Conservation (phyloP, 2,113 vertebrate genomes). For the Dunckerocampus dactyliophorus region DNA sequence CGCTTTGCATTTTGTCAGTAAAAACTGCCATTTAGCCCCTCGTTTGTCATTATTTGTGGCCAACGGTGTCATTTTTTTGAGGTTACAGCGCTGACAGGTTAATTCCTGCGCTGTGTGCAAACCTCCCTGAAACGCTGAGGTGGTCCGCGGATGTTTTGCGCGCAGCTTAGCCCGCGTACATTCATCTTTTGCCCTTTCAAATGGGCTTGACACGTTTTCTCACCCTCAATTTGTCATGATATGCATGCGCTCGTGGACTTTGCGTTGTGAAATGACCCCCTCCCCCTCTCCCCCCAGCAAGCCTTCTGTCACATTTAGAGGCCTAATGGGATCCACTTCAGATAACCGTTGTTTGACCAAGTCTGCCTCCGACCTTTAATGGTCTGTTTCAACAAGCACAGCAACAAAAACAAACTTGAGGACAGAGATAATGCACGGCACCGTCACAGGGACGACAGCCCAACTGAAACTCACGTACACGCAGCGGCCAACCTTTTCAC, state of each 20-base stretch:
- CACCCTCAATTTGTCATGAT: constrained; percentile 59
- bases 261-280: constrained; percentile 10
- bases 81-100: constrained; percentile 20
- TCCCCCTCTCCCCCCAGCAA: neutral
- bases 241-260: constrained; percentile 39
- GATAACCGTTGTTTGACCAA: constrained; percentile 67
- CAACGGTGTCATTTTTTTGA: constrained; percentile 39
- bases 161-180: constrained; percentile 36
- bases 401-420: constrained; percentile 41
- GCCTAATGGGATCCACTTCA: constrained; percentile 64
- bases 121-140: constrained; percentile 30
- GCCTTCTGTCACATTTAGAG: constrained; percentile 42
- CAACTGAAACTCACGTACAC: constrained; percentile 7
- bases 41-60: constrained; percentile 35
- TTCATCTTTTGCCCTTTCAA: constrained; percentile 61
- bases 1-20: constrained; percentile 40
- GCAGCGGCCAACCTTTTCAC: neutral
- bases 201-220: constrained; percentile 49
- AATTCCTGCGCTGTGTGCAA: constrained; percentile 44
- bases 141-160: constrained; percentile 44
- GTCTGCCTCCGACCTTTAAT: constrained; percentile 54
- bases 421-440: constrained; percentile 4
- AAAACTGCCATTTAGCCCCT: constrained; percentile 21
- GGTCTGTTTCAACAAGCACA: constrained; percentile 59
- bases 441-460: neutral